Base-by-base conservation (phyloP, 2,888 invertebrate species). In the Rhodophaea formosa region DNA sequence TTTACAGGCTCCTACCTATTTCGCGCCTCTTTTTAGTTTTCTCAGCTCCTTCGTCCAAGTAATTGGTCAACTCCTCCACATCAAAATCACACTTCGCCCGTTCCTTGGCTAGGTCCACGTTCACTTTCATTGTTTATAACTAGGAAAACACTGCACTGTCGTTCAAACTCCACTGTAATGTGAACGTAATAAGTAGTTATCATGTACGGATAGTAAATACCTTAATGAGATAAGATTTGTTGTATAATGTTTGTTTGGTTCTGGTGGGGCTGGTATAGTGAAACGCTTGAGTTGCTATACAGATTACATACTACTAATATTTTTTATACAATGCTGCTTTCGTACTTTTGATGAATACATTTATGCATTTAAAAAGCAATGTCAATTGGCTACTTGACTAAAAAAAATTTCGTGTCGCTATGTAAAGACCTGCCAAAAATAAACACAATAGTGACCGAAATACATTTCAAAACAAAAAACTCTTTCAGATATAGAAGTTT, bases 41-140 rank as follows among this genome's bases (percentile, higher is more conserved):
- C 53, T 94, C 88, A 45, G 80, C 81, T 7, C 95, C 94, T 7
- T 96, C 97, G 79, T 96, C 95, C 66, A 96, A 85, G 68, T 95
- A 93, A 73, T 95, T 84, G 0, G 96, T 96, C 66, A 97, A 86
- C 80, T 97, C 97, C 62, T 91, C 83, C 0, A 94, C 84, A 79
- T 94, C 87, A 76, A 96, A 96, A 49, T 92, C 92, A 73, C 96
- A 95, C 66, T 93, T 94, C 35, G 92, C 84, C 54, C 96, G 92
- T 80, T 96, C 96, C 61, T 86, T 93, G 58, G 88, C 82, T 59
- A 96, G 88, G 85, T 96, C 96, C 57, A 92, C 86, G 79, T 95
- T 95, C 8, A 95, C 80, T 68, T 72, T 74, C 43, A 53, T 63
- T 12, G 56, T 57, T 53, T 23, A 42, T 7, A 2, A 39, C n/a